Evolutionary conservation across 2,888 invertebrate genomes (phyloP).

Genomic region (Ophion slaviceki): DNA sequence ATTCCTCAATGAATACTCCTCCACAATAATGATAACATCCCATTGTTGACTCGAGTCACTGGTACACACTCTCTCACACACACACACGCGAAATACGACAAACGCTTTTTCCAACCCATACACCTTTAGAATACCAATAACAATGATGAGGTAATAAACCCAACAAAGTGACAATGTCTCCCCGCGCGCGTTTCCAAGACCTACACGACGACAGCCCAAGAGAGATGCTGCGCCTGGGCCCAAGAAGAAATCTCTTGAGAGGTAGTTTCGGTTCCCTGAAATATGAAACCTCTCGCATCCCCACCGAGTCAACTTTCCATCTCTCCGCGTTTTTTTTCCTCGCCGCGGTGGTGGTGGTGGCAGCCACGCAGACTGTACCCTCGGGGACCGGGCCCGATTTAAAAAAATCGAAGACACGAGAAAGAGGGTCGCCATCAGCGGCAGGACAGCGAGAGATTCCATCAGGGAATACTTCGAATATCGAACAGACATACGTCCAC

Average conservation of each 20-base stretch:
- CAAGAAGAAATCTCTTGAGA: conserved; percentile 54
- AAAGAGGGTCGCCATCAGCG: conserved; percentile 8
- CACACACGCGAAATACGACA: conserved; percentile 6
- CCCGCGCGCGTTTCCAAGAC: conserved; percentile 33
- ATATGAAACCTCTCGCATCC: conserved; percentile 48
- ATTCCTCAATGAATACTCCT: conserved; percentile 43
- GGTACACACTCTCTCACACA: neutral
- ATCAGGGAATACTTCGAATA: conserved; percentile 19
- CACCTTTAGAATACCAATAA: neutral
- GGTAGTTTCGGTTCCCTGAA: conserved; percentile 47
- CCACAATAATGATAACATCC: conserved; percentile 13
- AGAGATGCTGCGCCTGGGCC: conserved; percentile 18
- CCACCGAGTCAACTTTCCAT: conserved; percentile 37
- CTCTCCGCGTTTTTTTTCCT: conserved; percentile 31
- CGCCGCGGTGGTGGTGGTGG: neutral
- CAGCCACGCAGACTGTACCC: neutral
- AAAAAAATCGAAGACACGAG: neutral
- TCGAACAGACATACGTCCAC: neutral
- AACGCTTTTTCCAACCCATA: conserved; percentile 8
- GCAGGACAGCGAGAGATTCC: conserved; percentile 13
- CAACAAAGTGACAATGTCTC: neutral
- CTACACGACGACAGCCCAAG: conserved; percentile 32
- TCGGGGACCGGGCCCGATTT: conserved; percentile 19
- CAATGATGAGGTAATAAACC: neutral
- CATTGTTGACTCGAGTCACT: conserved; percentile 23